Conservation (phyloP, 2,888 invertebrate genomes). For the Stenichneumon culpator region DNA sequence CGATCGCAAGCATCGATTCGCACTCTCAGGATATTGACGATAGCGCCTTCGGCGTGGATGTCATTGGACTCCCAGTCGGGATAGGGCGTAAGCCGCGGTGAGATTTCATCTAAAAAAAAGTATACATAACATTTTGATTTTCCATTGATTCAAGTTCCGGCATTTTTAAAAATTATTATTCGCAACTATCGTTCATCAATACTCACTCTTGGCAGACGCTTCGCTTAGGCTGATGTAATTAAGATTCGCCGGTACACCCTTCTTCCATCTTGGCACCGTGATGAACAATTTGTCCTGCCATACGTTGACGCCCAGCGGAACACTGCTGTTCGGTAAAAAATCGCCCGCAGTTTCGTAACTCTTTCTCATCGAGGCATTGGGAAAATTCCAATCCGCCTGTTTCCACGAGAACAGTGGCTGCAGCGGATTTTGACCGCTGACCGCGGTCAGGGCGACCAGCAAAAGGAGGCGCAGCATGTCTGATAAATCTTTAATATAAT, state of each 20-base stretch:
- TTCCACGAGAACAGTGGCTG: conserved; percentile 79
- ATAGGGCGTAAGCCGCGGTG: conserved; percentile 91
- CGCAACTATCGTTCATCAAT: not conserved
- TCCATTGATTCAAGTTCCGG: not conserved
- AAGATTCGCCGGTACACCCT: conserved; percentile 88
- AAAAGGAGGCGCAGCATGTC: conserved; percentile 75
- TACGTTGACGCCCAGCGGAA: conserved; percentile 89
- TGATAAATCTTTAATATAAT: conserved; percentile 54
- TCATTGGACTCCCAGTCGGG: conserved; percentile 93
- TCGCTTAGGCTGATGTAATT: conserved; percentile 86
- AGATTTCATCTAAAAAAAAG: conserved; percentile 86
- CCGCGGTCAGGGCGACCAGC: conserved; percentile 71
- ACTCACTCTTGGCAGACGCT: conserved; percentile 65
- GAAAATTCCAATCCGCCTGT: conserved; percentile 80
- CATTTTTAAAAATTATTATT: not conserved
- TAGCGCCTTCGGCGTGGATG: conserved; percentile 88
- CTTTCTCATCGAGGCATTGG: conserved; percentile 76
- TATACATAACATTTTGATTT: not conserved
- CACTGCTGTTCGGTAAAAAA: conserved; percentile 90
- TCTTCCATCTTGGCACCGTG: conserved; percentile 90
- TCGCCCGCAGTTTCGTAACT: conserved; percentile 85
- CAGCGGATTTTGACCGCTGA: conserved; percentile 73
- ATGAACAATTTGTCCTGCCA: conserved; percentile 90
- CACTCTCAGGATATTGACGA: conserved; percentile 91
- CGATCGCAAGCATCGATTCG: conserved; percentile 92